These are phyloP conservation scores for Mimachlamys varia DNA, from an alignment of 2,888 invertebrate species.

Conservation along the genomic window DNA sequence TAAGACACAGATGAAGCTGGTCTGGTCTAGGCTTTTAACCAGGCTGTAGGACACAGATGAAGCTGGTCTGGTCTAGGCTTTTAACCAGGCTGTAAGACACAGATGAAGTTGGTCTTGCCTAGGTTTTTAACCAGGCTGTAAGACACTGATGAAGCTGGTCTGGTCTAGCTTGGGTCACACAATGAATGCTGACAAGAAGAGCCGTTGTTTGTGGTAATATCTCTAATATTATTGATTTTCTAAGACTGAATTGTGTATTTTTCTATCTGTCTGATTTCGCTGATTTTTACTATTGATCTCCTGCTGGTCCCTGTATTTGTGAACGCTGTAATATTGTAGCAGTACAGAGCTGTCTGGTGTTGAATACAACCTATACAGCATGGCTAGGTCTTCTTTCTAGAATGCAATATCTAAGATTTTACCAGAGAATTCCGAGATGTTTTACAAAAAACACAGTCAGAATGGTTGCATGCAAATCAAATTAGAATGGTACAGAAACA, in stretches of 20 bases:
- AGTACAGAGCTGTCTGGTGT: neutral
- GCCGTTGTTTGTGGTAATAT: neutral
- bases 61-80: too few relatives aligned
- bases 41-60: too few relatives aligned
- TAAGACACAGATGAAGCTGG: too few relatives aligned
- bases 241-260: neutral
- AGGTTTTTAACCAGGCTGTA: too few relatives aligned
- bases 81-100: too few relatives aligned
- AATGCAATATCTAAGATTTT: neutral
- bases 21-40: too few relatives aligned
- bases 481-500: too few relatives aligned
- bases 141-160: neutral
- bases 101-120: too few relatives aligned
- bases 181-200: neutral
- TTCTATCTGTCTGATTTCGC: neutral
- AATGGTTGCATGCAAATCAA: too few relatives aligned
- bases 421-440: neutral
- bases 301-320: neutral
- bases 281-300: neutral
- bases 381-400: neutral
- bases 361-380: neutral
- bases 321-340: neutral
- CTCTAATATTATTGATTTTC: neutral
- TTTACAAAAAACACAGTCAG: neutral
- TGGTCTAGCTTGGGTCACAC: neutral